Evolutionary conservation across 1,140 invertebrate species (phyloP), one percentile per base, ranked within the genome.

Genomic region (Nebria ingens): DNA sequence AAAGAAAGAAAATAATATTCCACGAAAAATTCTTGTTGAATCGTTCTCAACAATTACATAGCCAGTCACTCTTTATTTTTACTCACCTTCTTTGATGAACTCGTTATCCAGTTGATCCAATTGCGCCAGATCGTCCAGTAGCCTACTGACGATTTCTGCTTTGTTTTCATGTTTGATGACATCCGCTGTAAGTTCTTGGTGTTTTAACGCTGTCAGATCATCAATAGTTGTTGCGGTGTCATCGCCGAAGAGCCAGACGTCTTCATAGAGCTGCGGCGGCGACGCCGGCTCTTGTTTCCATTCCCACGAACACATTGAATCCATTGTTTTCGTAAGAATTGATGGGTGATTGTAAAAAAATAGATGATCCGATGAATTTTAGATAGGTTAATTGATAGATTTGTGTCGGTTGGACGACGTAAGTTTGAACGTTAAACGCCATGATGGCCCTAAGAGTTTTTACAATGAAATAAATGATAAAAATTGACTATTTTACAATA

Each of bases 211-310:
- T 45, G 40, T 45, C 6, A 45, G 17, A 55, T 56, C 34, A 45
- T 68, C 57, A 34, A 62, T 58, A 19, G 60, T 45, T 9, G 56
- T 42, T 11, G 61, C 58, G n/a, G 57, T 40, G 21, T 57, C 56
- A 57, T 62, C 61, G 29, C 62, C 64, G 17, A 45, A 45, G 6
- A 6, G 15, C 6, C 6, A 45, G 40, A 11, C 17, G 6, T 45
- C 40, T 15, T 45, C 40, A 17, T 52, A 56, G 19, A 58, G 52
- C 49, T 45, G 54, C 56, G 64, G 62, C 56, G 75, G 76, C 60
- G 75, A 77, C 58, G 67, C 59, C 42, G 75, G 75, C 64, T 76
- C 75, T 55, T 65, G 57, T 65, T 76, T 76, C 74, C 73, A 76
- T 25, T 61, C 19, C 60, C 51, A 62, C 51, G 55, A 51, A 65